Evolutionary conservation across 2,113 vertebrate genomes (phyloP).

Genomic region (Onychorhynchus coronatus): DNA sequence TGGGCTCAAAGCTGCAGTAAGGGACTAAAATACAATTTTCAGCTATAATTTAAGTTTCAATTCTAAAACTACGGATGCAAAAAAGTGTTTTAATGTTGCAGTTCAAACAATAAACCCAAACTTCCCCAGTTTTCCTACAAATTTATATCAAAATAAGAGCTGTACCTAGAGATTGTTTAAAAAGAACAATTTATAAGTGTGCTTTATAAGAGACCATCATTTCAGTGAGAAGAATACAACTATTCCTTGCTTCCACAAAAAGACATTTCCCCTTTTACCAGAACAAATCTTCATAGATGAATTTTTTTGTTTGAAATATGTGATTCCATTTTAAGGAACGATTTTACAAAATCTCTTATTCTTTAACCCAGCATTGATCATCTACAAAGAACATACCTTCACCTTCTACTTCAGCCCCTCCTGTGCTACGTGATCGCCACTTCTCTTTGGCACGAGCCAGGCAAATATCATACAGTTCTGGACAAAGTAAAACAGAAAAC

Average conservation of each 20-base stretch:
- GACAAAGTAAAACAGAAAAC: background rate
- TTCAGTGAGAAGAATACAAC: background rate
- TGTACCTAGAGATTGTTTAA: background rate
- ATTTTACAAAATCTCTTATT: background rate
- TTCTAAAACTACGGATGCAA: background rate
- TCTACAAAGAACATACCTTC: conserved; percentile 73
- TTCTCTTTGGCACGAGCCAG: conserved; percentile 90
- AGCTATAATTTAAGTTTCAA: background rate
- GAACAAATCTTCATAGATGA: background rate
- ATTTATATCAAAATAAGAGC: background rate
- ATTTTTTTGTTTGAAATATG: background rate
- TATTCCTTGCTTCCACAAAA: background rate
- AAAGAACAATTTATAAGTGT: background rate
- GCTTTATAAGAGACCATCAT: background rate
- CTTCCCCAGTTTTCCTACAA: background rate
- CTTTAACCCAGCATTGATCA: background rate
- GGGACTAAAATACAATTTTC: background rate
- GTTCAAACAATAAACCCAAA: background rate
- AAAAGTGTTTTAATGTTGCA: background rate
- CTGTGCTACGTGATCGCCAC: conserved; percentile 78
- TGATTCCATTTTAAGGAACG: background rate
- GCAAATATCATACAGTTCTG: conserved; percentile 92
- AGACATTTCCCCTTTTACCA: background rate
- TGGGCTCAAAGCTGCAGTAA: background rate
- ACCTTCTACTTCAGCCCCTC: conserved; percentile 72